Percentiles rank a stretch among this genome's conserved stretches.
Conservation (phyloP, 1,140 invertebrate species). For the Apis cerana region DNA sequence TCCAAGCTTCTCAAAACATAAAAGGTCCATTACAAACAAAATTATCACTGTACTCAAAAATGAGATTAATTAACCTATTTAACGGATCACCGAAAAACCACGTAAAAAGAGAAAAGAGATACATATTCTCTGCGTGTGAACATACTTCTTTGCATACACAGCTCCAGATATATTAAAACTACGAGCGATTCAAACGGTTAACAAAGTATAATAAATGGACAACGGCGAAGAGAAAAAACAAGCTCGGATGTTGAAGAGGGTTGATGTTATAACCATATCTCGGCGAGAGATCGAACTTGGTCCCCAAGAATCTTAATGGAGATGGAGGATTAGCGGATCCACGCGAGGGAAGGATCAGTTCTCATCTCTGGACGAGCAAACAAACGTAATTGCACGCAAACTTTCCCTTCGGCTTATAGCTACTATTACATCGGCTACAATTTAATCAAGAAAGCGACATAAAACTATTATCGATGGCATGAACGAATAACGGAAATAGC, state of each 20-base stretch:
- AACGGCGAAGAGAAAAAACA: conserved; percentile 24
- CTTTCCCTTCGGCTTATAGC: conserved; percentile 6
- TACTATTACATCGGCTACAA: conserved; percentile 57
- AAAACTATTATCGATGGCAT: conserved; percentile 67
- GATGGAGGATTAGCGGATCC: conserved; percentile 58
- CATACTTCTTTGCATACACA: not conserved
- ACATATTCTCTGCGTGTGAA: not conserved
- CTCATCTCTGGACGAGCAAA: conserved; percentile 59
- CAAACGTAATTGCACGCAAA: conserved; percentile 69
- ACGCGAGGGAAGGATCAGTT: conserved; percentile 19
- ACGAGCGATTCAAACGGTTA: conserved; percentile 12
- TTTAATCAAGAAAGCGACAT: conserved; percentile 64
- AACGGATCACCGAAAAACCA: not conserved
- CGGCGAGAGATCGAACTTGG: conserved; percentile 59
- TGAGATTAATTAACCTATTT: not conserved
- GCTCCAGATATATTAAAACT: not conserved
- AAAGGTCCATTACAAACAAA: not conserved
- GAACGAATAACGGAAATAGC: conserved; percentile 52
- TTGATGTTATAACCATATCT: conserved; percentile 61
- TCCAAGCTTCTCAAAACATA: not conserved
- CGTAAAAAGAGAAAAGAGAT: not conserved
- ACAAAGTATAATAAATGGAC: conserved; percentile 37
- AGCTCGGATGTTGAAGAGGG: conserved; percentile 64
- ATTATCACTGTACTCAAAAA: not conserved
- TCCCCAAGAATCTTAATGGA: conserved; percentile 72